Base-by-base conservation (phyloP, 2,888 invertebrate genomes). In the Chironomus tentans region DNA sequence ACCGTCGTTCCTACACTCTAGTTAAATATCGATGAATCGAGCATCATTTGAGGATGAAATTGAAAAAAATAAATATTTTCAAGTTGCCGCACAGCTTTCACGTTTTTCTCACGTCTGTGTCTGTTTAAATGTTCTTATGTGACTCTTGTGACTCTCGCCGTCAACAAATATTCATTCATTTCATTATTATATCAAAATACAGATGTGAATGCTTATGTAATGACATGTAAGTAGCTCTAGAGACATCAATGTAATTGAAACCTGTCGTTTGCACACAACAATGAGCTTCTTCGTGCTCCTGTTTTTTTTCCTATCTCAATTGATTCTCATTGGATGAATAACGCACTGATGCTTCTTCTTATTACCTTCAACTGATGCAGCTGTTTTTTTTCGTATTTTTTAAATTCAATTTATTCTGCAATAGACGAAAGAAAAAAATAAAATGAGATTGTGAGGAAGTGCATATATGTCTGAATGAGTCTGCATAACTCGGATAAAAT, bases 231-330 rank as follows among this genome's bases (percentile, higher is more conserved):
- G 21, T 65, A 21, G 24, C 65, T 65, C 65, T 24, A 24, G 22
- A 65, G 65, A 65, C 65, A 65, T 65, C 65, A 65, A 21, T 24
- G 65, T 21, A 65, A 65, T 65, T 22, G 65, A 65, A 65, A 65
- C 65, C 65, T 65, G 65, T 65, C 65, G 65, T 65, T 65, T 22
- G 65, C 65, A 65, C 13, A 24, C 24, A 65, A 65, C 65, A 24
- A 22, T 22, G 22, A 21, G 65, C 18, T 65, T 15, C n/a, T n/a
- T 65, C 18, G 21, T 21, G 65, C 65, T 38, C 15, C 56, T 50
- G 15, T 50, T n/a, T 56, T 15, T 56, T 56, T 5, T 56, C 28
- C 38, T 38, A 38, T 38, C 38, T 38, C 38, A 38, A 38, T 38
- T 38, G 38, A 38, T 38, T 38, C 38, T 10, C 38, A 10, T 38